These are phyloP conservation scores for Pachyrhynchus sulphureomaculatus DNA, from an alignment of 1,140 invertebrate species.

Conservation along the genomic window DNA sequence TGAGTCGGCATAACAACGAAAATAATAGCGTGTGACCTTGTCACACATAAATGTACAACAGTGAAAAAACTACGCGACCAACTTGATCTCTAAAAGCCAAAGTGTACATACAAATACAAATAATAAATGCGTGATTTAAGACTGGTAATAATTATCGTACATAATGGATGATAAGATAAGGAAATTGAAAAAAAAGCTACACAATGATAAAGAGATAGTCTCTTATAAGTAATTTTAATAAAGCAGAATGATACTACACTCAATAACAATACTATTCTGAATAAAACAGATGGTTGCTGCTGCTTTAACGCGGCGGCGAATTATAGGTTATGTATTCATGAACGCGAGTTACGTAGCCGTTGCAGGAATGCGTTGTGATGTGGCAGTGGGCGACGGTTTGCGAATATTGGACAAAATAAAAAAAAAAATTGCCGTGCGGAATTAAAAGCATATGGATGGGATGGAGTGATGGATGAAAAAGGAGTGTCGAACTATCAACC, in stretches of 20 bases:
- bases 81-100: neutral
- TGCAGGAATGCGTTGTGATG: conserved; percentile 6
- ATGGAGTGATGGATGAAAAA: neutral
- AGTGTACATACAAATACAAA: too few species aligned
- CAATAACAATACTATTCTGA: neutral
- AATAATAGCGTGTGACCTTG: conserved; percentile 4
- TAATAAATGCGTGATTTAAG: neutral
- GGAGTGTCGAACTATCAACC: neutral
- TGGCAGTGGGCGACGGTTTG: neutral
- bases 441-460: neutral
- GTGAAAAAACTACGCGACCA: neutral
- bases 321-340: conserved; percentile 14
- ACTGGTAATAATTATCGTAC: too few species aligned
- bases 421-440: neutral
- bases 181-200: neutral
- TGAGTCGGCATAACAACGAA: too few species aligned
- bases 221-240: too few species aligned
- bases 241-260: too few species aligned
- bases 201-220: neutral
- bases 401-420: neutral
- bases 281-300: conserved; percentile 1
- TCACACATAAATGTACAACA: conserved; percentile 12
- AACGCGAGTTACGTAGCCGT: conserved; percentile 5
- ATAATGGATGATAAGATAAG: neutral
- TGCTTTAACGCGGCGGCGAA: too few species aligned